phyloP scores from a whole-genome alignment of 2,888 invertebrate species.

The Athalia circularis region DNA sequence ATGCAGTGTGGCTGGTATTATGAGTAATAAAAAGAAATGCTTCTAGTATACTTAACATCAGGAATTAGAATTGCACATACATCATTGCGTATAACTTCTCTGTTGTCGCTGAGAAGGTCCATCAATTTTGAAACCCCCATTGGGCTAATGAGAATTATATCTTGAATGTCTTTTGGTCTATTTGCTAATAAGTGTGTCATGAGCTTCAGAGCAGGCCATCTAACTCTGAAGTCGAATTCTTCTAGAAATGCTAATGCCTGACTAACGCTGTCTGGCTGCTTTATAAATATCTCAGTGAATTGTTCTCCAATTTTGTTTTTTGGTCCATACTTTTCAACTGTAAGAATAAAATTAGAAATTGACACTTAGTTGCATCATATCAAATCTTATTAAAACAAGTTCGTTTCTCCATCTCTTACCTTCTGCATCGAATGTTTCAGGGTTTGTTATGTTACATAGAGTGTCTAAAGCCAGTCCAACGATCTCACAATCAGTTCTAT shows the following conservation, averaged over 20 bases:
- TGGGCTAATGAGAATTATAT: slow-evolving; percentile 91
- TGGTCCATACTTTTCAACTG: slow-evolving; percentile 68
- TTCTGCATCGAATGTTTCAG: slow-evolving; percentile 88
- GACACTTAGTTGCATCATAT: background rate
- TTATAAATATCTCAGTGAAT: slow-evolving; percentile 98
- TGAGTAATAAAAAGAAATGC: background rate
- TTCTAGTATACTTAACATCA: background rate
- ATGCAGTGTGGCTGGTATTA: slow-evolving; percentile 15
- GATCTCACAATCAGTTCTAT: slow-evolving; percentile 93
- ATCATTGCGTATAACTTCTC: slow-evolving; percentile 97
- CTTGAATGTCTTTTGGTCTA: slow-evolving; percentile 90
- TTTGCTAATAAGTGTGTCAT: slow-evolving; percentile 92
- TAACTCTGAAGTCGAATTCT: slow-evolving; percentile 95
- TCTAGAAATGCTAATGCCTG: slow-evolving; percentile 90
- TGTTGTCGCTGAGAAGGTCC: slow-evolving; percentile 94
- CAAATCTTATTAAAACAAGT: slow-evolving; percentile 5
- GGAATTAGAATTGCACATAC: slow-evolving; percentile 73
- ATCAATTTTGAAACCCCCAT: slow-evolving; percentile 98
- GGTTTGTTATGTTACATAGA: slow-evolving; percentile 91
- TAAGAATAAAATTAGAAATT: slow-evolving; percentile 43
- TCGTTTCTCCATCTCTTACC: slow-evolving; percentile 66
- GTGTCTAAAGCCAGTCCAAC: slow-evolving; percentile 94
- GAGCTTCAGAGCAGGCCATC: slow-evolving; percentile 92
- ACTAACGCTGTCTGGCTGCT: slow-evolving; percentile 89
- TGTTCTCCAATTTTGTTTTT: slow-evolving; percentile 87